Conservation (phyloP, 2,113 vertebrate genomes). For the Nycticebus coucang region DNA sequence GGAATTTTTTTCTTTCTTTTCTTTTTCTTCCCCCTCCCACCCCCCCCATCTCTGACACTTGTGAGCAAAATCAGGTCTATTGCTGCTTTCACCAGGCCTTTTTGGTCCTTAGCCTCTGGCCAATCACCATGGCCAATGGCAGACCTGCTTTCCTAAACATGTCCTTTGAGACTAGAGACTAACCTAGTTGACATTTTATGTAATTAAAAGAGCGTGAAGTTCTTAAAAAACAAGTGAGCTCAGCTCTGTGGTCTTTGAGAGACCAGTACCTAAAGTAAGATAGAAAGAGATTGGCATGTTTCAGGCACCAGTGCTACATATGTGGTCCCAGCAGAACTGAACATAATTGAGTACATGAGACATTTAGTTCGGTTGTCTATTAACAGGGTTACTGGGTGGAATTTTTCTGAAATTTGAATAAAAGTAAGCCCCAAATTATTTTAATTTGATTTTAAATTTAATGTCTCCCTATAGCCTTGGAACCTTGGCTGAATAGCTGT, state of each 20-base stretch:
- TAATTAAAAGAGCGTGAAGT: background rate
- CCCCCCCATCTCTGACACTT: slow-evolving; percentile 56
- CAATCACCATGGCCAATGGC: background rate
- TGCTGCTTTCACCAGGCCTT: slow-evolving; percentile 56
- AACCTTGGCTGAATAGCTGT: background rate
- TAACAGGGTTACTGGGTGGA: background rate
- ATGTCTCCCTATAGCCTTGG: slow-evolving; percentile 25
- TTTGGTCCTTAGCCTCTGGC: background rate
- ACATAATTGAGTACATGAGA: background rate
- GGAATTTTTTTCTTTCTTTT: slow-evolving; percentile 66
- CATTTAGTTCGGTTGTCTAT: background rate
- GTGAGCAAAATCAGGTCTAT: slow-evolving; percentile 67
- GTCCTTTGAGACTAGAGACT: background rate
- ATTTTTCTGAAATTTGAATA: slow-evolving; percentile 31
- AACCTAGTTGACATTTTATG: background rate
- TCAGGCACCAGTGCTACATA: background rate
- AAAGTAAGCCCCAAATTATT: slow-evolving; percentile 43
- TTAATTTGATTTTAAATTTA: slow-evolving; percentile 34
- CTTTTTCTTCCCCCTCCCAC: too few species aligned
- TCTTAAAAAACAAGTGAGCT: background rate
- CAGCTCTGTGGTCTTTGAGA: background rate
- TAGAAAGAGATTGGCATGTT: background rate
- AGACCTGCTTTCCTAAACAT: background rate
- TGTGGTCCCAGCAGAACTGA: background rate
- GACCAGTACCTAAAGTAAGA: background rate